phyloP scores from a whole-genome alignment of 2,113 vertebrate species.

The Cyanoramphus novaezelandiae region DNA sequence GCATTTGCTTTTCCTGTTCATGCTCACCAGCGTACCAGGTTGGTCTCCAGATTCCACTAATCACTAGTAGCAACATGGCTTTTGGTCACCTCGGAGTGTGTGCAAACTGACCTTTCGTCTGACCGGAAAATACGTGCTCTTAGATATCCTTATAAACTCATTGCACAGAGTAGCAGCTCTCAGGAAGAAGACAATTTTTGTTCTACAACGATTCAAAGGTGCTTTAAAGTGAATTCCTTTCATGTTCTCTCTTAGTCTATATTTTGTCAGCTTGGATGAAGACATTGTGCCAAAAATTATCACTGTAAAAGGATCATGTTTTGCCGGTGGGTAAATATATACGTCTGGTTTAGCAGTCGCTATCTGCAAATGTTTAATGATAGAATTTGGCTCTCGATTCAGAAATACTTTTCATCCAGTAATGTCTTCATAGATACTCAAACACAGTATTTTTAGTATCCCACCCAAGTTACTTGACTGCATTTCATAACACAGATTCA shows the following conservation, averaged over 20 bases:
- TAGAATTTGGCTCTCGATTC: not conserved
- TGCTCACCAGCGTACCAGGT: accelerated
- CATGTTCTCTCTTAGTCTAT: not conserved
- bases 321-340: not conserved
- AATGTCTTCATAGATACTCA: not conserved
- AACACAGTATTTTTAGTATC: not conserved
- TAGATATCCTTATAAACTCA: not conserved
- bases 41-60: not conserved
- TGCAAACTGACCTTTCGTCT: not conserved
- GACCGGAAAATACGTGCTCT: accelerated
- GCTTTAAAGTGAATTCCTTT: conserved; percentile 3
- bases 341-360: not conserved
- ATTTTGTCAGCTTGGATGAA: not conserved
- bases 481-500: not conserved
- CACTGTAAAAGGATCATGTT: not conserved
- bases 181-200: not conserved
- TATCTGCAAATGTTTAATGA: not conserved
- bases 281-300: conserved; percentile 10
- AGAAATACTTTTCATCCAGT: not conserved
- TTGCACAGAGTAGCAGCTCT: not conserved
- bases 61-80: not conserved
- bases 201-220: not conserved
- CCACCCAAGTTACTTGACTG: not conserved
- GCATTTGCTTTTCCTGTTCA: not conserved
- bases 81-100: not conserved